These are phyloP conservation scores for Bombus confusus DNA, from an alignment of 1,140 invertebrate species.

Conservation along the genomic window DNA sequence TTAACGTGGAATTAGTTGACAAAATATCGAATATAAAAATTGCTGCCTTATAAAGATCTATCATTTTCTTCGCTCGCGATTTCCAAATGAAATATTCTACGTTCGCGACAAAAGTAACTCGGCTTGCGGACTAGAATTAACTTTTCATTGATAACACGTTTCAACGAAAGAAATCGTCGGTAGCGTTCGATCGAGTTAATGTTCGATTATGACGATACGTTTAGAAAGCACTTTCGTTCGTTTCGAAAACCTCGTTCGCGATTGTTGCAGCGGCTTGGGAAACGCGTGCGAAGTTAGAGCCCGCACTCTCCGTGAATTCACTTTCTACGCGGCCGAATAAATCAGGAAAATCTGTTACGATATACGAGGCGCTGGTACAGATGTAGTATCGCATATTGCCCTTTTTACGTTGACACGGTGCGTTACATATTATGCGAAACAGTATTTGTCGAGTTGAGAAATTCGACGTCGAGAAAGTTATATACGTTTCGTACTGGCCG, in stretches of 20 bases:
- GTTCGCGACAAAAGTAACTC: too few species aligned
- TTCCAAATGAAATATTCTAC: too few species aligned
- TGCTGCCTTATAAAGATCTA: too few species aligned
- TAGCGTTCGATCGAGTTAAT: neutral
- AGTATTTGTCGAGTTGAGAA: constrained; percentile 19
- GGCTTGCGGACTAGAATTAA: too few species aligned
- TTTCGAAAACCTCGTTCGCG: constrained; percentile 4
- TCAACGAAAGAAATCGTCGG: neutral
- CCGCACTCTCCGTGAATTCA: neutral
- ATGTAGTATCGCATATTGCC: neutral
- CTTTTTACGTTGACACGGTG: neutral
- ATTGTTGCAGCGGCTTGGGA: neutral
- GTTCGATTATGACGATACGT: neutral
- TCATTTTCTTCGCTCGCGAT: too few species aligned
- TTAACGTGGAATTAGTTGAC: too few species aligned
- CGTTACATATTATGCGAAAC: neutral
- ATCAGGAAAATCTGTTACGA: constrained; percentile 33
- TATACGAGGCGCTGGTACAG: neutral
- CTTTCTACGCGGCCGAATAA: constrained; percentile 13
- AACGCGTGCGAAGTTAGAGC: neutral
- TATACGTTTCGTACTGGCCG: neutral
- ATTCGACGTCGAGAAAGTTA: constrained; percentile 22
- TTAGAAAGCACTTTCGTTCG: constrained; percentile 8
- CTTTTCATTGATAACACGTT: neutral
- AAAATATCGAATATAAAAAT: too few species aligned